Conservation (phyloP, 2,113 vertebrate species). For the Camelus dromedarius region DNA sequence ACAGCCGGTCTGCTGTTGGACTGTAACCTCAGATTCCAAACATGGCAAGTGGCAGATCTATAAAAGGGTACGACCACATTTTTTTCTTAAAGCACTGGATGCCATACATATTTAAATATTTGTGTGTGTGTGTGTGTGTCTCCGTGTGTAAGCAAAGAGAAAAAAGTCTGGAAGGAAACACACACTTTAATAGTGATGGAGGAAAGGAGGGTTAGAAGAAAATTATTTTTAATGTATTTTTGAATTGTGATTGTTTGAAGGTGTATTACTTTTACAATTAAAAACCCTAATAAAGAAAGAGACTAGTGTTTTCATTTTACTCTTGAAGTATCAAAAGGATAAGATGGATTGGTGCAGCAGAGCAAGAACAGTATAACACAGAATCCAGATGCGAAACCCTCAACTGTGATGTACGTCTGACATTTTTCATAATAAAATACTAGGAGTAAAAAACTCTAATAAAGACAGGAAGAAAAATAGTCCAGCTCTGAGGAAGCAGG, state of each 20-base stretch:
- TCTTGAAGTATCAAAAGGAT: neutral
- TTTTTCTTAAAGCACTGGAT: neutral
- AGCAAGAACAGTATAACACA: rapidly evolving
- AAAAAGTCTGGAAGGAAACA: neutral
- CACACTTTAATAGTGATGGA: neutral
- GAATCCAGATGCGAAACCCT: neutral
- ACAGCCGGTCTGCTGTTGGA: neutral
- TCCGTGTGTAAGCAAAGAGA: neutral
- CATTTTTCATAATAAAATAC: neutral
- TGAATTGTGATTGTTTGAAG: neutral
- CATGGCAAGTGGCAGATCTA: neutral
- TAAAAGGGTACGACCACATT: neutral
- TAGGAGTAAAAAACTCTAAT: neutral
- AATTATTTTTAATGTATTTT: neutral
- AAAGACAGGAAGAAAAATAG: neutral
- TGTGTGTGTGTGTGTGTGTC: too few relatives aligned
- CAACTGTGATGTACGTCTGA: neutral
- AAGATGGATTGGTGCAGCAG: neutral
- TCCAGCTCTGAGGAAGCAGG: neutral
- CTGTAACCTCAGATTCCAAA: neutral
- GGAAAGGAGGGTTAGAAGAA: neutral
- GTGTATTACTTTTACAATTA: neutral
- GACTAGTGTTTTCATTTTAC: neutral
- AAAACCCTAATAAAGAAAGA: neutral
- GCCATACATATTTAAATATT: neutral